Evolutionary conservation across 2,113 vertebrate genomes (phyloP).

Genomic region (Nematolebias whitei): DNA sequence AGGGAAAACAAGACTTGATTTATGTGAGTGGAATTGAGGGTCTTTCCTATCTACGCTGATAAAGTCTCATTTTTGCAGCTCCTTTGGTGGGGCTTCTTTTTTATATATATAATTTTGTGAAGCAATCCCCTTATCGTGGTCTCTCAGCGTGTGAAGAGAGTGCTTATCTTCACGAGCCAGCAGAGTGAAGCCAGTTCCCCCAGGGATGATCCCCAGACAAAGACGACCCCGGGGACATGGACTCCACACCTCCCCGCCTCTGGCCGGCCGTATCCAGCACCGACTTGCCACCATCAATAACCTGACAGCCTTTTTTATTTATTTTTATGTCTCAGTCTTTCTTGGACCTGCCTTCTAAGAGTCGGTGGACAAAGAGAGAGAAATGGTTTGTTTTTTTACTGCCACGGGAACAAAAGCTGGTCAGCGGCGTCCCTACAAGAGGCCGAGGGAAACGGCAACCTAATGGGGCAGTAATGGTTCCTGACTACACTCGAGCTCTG

Average conservation of each 20-base stretch:
- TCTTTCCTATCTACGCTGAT: conserved; percentile 68
- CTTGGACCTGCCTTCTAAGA: conserved; percentile 42
- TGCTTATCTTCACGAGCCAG: conserved; percentile 87
- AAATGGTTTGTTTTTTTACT: conserved; percentile 60
- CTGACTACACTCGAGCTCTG: conserved; percentile 32
- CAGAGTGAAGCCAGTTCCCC: conserved; percentile 85
- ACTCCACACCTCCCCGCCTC: conserved; percentile 61
- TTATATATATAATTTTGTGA: conserved; percentile 71
- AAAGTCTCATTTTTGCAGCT: conserved; percentile 73
- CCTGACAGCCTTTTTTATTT: conserved; percentile 22
- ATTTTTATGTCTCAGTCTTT: conserved; percentile 27
- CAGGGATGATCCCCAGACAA: conserved; percentile 80
- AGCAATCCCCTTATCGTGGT: conserved; percentile 88
- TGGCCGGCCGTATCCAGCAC: conserved; percentile 51
- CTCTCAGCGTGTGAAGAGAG: conserved; percentile 89
- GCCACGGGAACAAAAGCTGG: conserved; percentile 59
- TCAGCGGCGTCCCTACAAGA: conserved; percentile 35
- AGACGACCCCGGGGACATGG: conserved; percentile 72
- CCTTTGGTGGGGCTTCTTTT: conserved; percentile 66
- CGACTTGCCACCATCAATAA: conserved; percentile 70
- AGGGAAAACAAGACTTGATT: conserved; percentile 59
- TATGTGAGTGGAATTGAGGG: conserved; percentile 54
- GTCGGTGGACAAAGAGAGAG: conserved; percentile 59
- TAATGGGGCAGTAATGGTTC: conserved; percentile 70
- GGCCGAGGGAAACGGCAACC: conserved; percentile 66